Evolutionary conservation across 1,140 invertebrate genomes (phyloP).

Genomic region (Dendrolimus kikuchii): DNA sequence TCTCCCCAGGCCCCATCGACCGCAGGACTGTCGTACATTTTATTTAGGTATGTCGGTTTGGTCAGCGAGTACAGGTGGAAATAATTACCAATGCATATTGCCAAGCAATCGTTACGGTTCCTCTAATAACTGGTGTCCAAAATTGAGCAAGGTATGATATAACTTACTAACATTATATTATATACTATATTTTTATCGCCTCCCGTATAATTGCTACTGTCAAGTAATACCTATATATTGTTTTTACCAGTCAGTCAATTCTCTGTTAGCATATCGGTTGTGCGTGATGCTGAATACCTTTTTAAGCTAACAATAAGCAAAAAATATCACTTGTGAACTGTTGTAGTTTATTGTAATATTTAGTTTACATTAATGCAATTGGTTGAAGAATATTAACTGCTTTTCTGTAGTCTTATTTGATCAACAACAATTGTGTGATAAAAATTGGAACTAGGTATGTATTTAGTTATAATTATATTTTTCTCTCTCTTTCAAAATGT

Average conservation of each 20-base stretch:
- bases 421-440: not conserved
- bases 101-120: slow-evolving; percentile 47
- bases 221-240: slow-evolving; percentile 3
- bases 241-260: slow-evolving; percentile 9
- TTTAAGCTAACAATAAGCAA: slow-evolving; percentile 1
- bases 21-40: slow-evolving; percentile 52
- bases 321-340: not conserved
- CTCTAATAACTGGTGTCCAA: slow-evolving; percentile 61
- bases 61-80: slow-evolving; percentile 64
- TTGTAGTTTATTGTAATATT: not conserved
- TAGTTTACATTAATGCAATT: not conserved
- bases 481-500: no score
- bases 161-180: slow-evolving; percentile 9
- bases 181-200: slow-evolving; percentile 7
- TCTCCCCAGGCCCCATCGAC: slow-evolving; percentile 14
- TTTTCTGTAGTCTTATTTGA: no score
- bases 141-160: slow-evolving; percentile 53
- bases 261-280: slow-evolving; percentile 9
- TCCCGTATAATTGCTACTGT: slow-evolving; percentile 14
- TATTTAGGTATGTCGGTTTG: slow-evolving; percentile 70
- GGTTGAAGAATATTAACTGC: no score
- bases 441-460: not conserved
- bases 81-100: slow-evolving; percentile 53
- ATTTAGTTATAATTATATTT: no score
- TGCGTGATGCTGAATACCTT: slow-evolving; percentile 10